Conservation (phyloP, 2,797 vertebrate genomes). For the Pogonophryne albipinna region DNA sequence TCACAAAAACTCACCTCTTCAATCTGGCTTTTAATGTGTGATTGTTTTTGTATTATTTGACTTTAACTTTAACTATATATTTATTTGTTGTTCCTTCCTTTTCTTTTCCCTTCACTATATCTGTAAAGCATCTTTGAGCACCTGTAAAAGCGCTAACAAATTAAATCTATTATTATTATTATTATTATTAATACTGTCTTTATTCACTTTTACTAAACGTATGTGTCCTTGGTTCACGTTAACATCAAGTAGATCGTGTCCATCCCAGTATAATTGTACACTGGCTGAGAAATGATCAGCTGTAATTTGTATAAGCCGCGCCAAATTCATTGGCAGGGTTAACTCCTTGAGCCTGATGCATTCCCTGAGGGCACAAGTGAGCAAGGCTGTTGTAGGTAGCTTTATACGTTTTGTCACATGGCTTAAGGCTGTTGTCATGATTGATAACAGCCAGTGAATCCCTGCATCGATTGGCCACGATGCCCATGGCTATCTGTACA, state of each 20-base stretch:
- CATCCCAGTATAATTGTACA: conserved; percentile 38
- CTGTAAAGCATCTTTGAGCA: too few species aligned
- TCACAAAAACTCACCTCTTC: too few species aligned
- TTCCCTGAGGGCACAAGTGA: conserved; percentile 55
- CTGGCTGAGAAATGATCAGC: conserved; percentile 40
- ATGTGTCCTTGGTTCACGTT: conserved; percentile 29
- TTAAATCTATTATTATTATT: too few species aligned
- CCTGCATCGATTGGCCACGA: conserved; percentile 70
- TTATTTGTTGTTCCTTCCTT: too few species aligned
- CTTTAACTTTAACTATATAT: too few species aligned
- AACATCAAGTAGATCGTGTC: neutral
- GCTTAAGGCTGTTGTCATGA: conserved; percentile 79
- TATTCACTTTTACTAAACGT: conserved; percentile 14
- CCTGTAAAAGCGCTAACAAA: too few species aligned
- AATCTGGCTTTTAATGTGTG: too few species aligned
- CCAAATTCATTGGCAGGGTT: conserved; percentile 59
- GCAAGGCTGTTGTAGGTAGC: conserved; percentile 59
- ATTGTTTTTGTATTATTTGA: too few species aligned
- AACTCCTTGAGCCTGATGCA: conserved; percentile 64
- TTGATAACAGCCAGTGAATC: conserved; percentile 78
- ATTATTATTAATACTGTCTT: neutral
- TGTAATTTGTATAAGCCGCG: conserved; percentile 41
- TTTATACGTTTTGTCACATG: conserved; percentile 77
- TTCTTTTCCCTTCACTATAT: too few species aligned
- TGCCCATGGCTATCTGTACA: conserved; percentile 69